Evolutionary conservation across 2,113 vertebrate genomes (phyloP).

Genomic region (Nesoenas mayeri): DNA sequence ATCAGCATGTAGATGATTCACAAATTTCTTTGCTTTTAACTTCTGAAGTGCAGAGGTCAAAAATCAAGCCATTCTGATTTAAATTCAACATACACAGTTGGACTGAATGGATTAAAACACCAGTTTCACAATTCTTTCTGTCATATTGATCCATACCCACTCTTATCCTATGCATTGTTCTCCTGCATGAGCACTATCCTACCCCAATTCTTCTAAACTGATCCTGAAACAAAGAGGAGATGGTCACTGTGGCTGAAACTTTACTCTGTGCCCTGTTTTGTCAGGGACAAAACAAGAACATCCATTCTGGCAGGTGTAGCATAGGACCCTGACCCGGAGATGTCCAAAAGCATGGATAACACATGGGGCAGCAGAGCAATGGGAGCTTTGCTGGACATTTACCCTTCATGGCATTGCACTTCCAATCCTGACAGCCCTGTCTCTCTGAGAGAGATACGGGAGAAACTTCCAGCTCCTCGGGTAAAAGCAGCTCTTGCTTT

Average conservation of each 20-base stretch:
- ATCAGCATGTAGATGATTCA: not conserved
- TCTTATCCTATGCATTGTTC: rapidly evolving
- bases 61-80: not conserved
- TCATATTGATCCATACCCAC: not conserved
- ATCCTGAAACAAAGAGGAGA: not conserved
- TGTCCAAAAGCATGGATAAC: rapidly evolving
- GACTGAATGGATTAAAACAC: not conserved
- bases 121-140: not conserved
- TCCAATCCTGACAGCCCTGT: not conserved
- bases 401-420: rapidly evolving
- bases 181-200: not conserved
- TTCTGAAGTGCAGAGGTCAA: not conserved
- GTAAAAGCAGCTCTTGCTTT: not conserved
- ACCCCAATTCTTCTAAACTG: not conserved
- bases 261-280: not conserved
- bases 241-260: not conserved
- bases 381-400: not conserved
- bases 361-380: rapidly evolving
- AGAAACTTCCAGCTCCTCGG: not conserved
- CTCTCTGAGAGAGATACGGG: rapidly evolving
- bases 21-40: not conserved
- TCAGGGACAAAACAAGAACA: not conserved
- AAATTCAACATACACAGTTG: not conserved
- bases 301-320: not conserved
- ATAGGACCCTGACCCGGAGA: rapidly evolving